Evolutionary conservation across 2,113 vertebrate genomes (phyloP).

Genomic region (Muntiacus muntjak): DNA sequence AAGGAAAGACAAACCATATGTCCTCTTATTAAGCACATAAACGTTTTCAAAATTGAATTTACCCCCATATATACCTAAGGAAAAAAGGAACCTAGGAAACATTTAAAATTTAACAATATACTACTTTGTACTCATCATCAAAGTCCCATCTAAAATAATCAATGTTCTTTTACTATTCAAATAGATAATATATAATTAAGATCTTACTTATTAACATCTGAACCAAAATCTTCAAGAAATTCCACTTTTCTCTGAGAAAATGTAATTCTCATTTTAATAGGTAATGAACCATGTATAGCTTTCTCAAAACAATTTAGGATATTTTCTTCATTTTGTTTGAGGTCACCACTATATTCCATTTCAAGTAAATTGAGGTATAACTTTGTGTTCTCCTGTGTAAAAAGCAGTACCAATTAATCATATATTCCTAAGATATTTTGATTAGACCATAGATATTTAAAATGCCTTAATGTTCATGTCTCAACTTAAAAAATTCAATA

Average conservation of each 20-base stretch:
- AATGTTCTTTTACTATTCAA: constrained; percentile 25
- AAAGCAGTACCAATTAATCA: constrained; percentile 48
- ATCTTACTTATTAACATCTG: constrained; percentile 93
- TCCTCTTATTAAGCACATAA: background rate
- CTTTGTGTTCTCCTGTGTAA: constrained; percentile 89
- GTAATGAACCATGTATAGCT: constrained; percentile 88
- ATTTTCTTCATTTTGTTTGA: constrained; percentile 92
- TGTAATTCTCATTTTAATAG: constrained; percentile 90
- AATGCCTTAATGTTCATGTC: constrained; percentile 4
- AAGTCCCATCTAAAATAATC: constrained; percentile 30
- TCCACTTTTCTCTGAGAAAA: constrained; percentile 98
- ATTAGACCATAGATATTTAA: constrained; percentile 35
- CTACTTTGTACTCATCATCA: background rate
- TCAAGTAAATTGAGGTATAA: constrained; percentile 97
- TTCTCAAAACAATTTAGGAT: constrained; percentile 94
- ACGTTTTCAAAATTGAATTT: constrained; percentile 7
- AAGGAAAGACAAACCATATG: constrained; percentile 10
- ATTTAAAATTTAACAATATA: constrained; percentile 5
- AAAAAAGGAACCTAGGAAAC: constrained; percentile 5
- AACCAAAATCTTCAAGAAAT: constrained; percentile 98
- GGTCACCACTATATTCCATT: constrained; percentile 94
- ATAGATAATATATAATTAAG: constrained; percentile 39
- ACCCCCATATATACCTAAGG: background rate
- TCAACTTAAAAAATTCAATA: background rate
- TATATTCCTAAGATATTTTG: background rate